Conservation (phyloP, 92 coral and sea anemone genomes). For the Bergia sp. region DNA sequence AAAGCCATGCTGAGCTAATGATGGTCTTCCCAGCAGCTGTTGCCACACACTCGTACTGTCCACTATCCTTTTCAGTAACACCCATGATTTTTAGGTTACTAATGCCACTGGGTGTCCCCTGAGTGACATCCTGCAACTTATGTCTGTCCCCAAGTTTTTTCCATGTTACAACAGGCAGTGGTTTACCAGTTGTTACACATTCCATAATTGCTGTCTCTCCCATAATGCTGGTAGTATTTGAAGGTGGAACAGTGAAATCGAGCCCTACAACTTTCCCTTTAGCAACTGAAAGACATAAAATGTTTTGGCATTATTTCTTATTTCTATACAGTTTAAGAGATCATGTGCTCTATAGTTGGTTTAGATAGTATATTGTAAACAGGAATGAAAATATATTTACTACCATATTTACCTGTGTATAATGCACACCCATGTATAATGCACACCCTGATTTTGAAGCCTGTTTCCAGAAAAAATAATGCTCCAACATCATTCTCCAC, state of each 20-base stretch:
- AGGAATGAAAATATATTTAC: not conserved
- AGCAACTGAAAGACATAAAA: conserved; percentile 9
- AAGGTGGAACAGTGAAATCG: conserved; percentile 52
- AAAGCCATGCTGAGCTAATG: conserved; percentile 67
- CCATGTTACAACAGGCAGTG: conserved; percentile 71
- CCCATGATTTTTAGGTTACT: conserved; percentile 59
- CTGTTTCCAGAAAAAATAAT: no score
- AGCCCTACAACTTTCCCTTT: not conserved
- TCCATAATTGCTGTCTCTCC: conserved; percentile 67
- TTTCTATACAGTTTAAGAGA: not conserved
- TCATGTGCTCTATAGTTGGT: not conserved
- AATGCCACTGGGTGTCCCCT: conserved; percentile 45
- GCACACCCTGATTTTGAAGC: no score
- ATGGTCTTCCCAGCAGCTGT: conserved; percentile 69
- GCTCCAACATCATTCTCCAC: no score
- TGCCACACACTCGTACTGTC: conserved; percentile 79
- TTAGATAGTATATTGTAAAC: not conserved
- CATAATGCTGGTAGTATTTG: conserved; percentile 60
- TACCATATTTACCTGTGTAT: not conserved
- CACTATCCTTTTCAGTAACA: conserved; percentile 65
- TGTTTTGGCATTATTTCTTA: not conserved
- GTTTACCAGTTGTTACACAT: conserved; percentile 81
- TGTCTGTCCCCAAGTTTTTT: conserved; percentile 48
- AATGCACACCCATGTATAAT: no score
- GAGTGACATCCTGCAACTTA: conserved; percentile 20